phyloP scores from a whole-genome alignment of 2,113 vertebrate species.

The Chionomys nivalis region DNA sequence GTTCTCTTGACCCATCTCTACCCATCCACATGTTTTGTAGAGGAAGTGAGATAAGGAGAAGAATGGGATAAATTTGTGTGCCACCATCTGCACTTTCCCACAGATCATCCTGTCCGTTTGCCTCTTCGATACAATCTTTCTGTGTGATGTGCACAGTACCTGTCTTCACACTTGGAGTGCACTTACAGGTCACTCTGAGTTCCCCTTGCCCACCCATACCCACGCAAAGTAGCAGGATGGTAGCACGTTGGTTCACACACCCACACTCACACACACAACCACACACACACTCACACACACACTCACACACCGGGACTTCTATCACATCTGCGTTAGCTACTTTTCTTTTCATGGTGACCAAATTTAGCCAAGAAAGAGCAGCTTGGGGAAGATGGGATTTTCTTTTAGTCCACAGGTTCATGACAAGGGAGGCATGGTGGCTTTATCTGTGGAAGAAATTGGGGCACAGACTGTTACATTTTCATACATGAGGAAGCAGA shows the following conservation, averaged over 20 bases:
- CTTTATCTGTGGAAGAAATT: neutral
- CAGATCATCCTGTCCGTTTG: neutral
- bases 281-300: neutral
- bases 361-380: neutral
- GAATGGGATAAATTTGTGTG: neutral
- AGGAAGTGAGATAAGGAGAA: neutral
- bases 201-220: neutral
- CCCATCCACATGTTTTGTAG: neutral
- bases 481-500: neutral
- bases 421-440: neutral
- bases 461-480: neutral
- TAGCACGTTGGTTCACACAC: neutral
- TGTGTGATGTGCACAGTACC: neutral
- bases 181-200: neutral
- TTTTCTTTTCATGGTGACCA: neutral
- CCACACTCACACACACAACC: too few species aligned
- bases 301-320: neutral
- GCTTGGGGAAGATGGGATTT: neutral
- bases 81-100: neutral
- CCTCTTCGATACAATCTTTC: neutral
- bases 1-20: neutral
- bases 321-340: neutral
- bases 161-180: neutral
- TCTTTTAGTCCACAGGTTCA: neutral
- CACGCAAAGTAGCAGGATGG: accelerated